A percentile compares a stretch with the other conserved stretches of the same genome.
Evolutionary conservation across 2,113 vertebrate genomes (phyloP).

Genomic region (Hyperoodon ampullatus): DNA sequence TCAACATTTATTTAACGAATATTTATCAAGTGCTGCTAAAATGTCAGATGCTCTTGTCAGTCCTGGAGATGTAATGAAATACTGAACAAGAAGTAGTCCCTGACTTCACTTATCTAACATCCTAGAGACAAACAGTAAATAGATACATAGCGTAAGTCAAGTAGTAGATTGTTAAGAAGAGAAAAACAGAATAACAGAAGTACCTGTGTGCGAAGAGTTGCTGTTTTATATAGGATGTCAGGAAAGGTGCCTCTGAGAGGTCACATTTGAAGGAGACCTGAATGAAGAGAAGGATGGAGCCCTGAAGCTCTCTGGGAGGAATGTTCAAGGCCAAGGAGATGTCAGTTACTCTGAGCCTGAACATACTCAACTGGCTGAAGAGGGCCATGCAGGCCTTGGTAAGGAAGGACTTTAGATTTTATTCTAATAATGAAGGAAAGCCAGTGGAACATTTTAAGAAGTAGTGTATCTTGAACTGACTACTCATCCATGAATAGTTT

Average conservation of each 20-base stretch:
- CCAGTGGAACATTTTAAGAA: not conserved
- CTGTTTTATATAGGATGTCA: not conserved
- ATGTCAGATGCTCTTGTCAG: not conserved
- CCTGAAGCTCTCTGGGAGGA: not conserved
- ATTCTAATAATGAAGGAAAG: not conserved
- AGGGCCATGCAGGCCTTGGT: not conserved
- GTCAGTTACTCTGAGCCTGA: not conserved
- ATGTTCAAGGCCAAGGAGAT: not conserved
- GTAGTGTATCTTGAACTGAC: not conserved
- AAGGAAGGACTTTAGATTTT: not conserved
- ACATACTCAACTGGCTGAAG: no score
- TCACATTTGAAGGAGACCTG: not conserved
- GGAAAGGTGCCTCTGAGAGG: not conserved
- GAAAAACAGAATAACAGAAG: not conserved
- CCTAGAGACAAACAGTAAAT: not conserved
- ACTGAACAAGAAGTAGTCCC: not conserved
- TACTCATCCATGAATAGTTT: not conserved
- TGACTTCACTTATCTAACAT: not conserved
- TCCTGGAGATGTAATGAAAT: not conserved
- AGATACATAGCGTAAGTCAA: not conserved
- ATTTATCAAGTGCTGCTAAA: not conserved
- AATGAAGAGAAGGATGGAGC: not conserved
- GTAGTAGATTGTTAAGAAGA: not conserved
- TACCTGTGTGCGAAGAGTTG: not conserved
- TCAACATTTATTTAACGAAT: conserved; percentile 38